Base-by-base conservation (phyloP, 1,140 invertebrate species). In the Bombus picipes region DNA sequence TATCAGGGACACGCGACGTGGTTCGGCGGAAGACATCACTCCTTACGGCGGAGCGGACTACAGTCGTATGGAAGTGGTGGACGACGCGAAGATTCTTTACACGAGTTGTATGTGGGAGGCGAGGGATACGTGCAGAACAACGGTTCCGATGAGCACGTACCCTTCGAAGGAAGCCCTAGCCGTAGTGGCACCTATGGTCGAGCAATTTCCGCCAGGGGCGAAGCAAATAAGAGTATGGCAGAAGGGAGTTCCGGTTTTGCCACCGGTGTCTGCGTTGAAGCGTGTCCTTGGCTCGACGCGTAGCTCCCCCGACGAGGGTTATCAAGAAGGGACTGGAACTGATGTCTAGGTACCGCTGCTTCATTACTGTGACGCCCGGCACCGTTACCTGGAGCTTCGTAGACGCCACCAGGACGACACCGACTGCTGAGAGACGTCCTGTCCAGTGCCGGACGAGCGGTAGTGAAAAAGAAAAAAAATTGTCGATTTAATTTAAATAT, bases 241-340 rank as follows among this genome's bases (percentile, higher is more conserved):
- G 92, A 97, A 97, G 75, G 97, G 97, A 81, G 97, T 98, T 68
- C 97, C 97, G 68, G 97, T 98, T 15, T 94, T 98, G 88, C 97
- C 97, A 2, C 97, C 98, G 3, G 97, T 98, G 13, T 97, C 97
- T 62, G 97, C 96, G 88, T 96, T 97, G 41, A 98, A 98, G 92
- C 97, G 97, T 76, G 98, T 97, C 22, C 96, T 98, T 4, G 97
- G 97, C 88, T 95, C 94, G 28, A 98, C 97, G 86, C 96, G 98
- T 91, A 98, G 97, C 93, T 98, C 98, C 2, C 97, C 98, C 32
- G 98, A 98, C 92, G 98, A 98, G 94, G 97, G 98, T 32, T 98
- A 98, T 92, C 98, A 98, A 93, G 98, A 98, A 95, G 98, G 98
- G 85, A 98, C 98, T 93, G 98, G 98, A 68, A 98, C 98, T 37